Conservation (phyloP, 30 jellyfish, hydroid and myxozoan genomes). For the Clytia hemisphaerica region DNA sequence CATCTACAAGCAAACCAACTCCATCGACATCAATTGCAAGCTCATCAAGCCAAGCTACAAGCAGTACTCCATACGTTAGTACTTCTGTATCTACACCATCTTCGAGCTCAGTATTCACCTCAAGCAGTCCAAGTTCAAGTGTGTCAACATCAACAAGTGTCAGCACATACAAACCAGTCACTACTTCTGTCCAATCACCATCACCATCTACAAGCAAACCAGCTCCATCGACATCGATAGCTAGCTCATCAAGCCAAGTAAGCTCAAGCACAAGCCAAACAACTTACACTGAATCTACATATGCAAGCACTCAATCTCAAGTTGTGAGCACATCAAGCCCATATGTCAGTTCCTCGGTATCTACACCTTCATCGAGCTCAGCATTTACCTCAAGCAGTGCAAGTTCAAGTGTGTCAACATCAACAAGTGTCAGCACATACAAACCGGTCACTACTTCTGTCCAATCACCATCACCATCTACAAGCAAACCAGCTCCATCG, state of each 20-base stretch:
- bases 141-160: too few species aligned
- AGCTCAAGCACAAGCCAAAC: not conserved
- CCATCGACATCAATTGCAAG: constrained; percentile 10
- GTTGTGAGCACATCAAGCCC: not conserved
- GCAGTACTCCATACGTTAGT: too few species aligned
- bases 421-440: not conserved
- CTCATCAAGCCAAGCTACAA: not conserved
- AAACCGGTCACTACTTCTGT: not conserved
- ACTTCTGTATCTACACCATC: too few species aligned
- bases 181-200: too few species aligned
- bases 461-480: not conserved
- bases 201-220: too few species aligned
- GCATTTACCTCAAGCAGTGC: not conserved
- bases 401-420: not conserved
- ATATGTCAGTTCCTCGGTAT: not conserved
- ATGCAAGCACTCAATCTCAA: not conserved
- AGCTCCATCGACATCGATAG: constrained; percentile 17
- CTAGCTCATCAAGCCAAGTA: not conserved
- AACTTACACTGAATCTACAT: not conserved
- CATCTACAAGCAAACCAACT: too few species aligned
- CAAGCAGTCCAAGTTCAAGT: too few species aligned
- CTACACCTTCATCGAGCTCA: constrained; percentile 8
- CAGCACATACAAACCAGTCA: too few species aligned
- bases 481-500: too few species aligned
- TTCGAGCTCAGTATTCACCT: too few species aligned